phyloP scores from a whole-genome alignment of 2,113 vertebrate genomes.

The Serilophus lunatus region DNA sequence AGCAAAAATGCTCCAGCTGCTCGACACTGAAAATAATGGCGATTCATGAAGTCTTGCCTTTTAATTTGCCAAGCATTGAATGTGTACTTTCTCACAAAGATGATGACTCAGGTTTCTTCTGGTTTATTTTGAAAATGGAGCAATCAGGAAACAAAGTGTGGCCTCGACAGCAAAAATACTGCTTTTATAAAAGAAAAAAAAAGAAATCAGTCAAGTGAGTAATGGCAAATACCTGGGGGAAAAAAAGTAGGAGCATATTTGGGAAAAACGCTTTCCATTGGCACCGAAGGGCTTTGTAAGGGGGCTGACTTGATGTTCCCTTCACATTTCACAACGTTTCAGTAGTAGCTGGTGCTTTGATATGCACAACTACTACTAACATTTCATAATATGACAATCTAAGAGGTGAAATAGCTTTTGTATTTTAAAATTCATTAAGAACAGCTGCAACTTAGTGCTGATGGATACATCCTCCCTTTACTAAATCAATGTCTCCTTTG shows the following conservation, averaged over 20 bases:
- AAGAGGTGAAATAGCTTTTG: slow-evolving; percentile 23
- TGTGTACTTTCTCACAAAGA: not conserved
- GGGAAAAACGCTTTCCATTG: not conserved
- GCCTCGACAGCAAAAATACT: not conserved
- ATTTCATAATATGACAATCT: slow-evolving; percentile 36
- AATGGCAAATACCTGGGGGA: not conserved
- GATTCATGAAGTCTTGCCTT: not conserved
- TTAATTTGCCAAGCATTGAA: not conserved
- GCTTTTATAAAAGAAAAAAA: not conserved
- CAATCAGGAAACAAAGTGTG: not conserved
- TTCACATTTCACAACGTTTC: not conserved
- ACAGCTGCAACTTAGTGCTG: not conserved
- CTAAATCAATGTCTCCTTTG: slow-evolving; percentile 13
- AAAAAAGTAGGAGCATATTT: fast-evolving
- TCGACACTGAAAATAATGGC: not conserved
- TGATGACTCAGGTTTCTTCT: not conserved
- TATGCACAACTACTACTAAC: not conserved
- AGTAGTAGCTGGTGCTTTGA: not conserved
- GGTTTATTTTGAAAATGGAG: not conserved
- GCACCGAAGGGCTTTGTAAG: fast-evolving
- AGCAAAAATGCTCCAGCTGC: not conserved
- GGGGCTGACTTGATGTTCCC: not conserved
- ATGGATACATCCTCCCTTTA: not conserved
- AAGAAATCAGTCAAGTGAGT: not conserved
- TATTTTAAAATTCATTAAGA: slow-evolving; percentile 30